Percentiles rank a stretch among this genome's conserved stretches.
phyloP scores from a whole-genome alignment of 2,113 vertebrate genomes.

The Ranitomeya variabilis region DNA sequence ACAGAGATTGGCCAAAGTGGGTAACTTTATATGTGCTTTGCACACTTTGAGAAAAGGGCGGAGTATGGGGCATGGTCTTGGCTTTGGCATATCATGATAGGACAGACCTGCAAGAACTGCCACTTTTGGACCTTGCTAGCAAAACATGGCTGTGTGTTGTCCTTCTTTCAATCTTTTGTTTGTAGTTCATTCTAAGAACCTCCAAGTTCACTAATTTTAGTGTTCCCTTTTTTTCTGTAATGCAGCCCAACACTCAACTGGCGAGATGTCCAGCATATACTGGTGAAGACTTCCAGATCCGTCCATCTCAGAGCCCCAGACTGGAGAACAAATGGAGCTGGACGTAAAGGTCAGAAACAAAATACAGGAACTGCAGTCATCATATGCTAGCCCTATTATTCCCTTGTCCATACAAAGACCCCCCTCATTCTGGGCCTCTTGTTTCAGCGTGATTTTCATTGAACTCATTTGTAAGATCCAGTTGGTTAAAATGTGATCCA shows the following conservation, averaged over 20 bases:
- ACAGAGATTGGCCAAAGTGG: too few relatives aligned
- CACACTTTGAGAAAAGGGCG: too few relatives aligned
- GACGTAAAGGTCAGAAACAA: conserved; percentile 79
- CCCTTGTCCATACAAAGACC: neutral
- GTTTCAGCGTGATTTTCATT: neutral
- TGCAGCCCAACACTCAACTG: conserved; percentile 84
- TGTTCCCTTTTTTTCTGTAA: conserved; percentile 18
- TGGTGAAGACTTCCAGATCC: conserved; percentile 86
- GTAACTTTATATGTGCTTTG: too few relatives aligned
- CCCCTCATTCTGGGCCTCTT: neutral
- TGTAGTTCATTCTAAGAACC: too few relatives aligned
- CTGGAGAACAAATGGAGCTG: conserved; percentile 89
- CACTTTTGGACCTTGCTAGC: too few relatives aligned
- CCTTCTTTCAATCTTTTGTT: too few relatives aligned
- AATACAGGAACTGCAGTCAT: neutral
- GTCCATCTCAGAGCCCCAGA: conserved; percentile 84
- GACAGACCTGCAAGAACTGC: too few relatives aligned
- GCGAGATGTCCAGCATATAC: conserved; percentile 90
- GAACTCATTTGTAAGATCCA: neutral
- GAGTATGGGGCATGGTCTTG: too few relatives aligned
- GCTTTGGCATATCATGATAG: too few relatives aligned
- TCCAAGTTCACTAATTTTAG: too few relatives aligned
- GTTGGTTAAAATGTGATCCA: conserved; percentile 10
- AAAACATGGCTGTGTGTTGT: too few relatives aligned
- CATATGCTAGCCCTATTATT: neutral